Evolutionary conservation across 2,113 vertebrate genomes (phyloP).

Genomic region (Pycnonotus jocosus): DNA sequence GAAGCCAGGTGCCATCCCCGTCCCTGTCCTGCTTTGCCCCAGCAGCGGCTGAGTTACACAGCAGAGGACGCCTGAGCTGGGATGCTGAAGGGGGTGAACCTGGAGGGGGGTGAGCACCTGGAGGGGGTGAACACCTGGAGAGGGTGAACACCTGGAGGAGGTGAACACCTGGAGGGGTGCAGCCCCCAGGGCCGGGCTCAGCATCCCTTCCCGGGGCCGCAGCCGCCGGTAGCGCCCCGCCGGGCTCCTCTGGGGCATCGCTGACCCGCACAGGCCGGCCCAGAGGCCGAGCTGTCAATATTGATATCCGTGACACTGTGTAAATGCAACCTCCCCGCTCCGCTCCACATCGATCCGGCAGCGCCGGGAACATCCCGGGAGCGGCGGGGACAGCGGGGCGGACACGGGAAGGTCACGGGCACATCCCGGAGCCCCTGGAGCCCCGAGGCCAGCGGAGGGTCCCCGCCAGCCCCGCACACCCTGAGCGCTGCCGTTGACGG

Average conservation of each 20-base stretch:
- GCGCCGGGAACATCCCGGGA: background rate
- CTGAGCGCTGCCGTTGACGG: background rate
- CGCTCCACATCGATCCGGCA: constrained; percentile 4
- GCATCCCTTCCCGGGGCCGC: background rate
- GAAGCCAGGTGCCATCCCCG: background rate
- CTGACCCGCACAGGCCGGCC: background rate
- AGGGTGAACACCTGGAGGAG: background rate
- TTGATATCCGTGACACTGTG: background rate
- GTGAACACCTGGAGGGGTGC: accelerated
- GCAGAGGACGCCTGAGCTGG: accelerated
- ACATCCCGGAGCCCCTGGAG: too few relatives aligned
- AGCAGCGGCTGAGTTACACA: accelerated
- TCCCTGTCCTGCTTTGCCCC: background rate
- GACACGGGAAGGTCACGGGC: background rate
- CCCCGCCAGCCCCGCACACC: background rate
- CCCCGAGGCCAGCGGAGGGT: too few relatives aligned
- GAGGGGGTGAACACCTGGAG: too few relatives aligned
- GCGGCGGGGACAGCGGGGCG: background rate
- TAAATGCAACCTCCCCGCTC: background rate
- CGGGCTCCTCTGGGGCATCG: background rate
- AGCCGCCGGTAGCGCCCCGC: accelerated
- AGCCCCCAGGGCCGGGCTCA: background rate
- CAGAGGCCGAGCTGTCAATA: background rate
- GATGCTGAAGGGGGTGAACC: background rate
- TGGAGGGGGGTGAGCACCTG: accelerated